Base-by-base conservation (phyloP, 2,797 vertebrate genomes). In the Chiroxiphia lanceolata region DNA sequence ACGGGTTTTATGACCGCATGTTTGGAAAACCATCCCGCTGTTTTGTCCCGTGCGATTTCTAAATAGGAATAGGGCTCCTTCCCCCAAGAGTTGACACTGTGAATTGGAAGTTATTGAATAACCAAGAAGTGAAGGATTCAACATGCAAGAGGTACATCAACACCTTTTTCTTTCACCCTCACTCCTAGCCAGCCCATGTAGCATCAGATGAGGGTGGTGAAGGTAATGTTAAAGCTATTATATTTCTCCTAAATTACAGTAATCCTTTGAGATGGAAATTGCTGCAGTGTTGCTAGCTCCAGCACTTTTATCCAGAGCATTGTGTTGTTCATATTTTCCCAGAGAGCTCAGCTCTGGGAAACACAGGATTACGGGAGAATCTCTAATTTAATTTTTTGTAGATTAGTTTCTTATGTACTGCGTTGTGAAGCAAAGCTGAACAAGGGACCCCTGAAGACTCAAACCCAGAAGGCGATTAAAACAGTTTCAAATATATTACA, bases 401-500 rank as follows among this genome's bases (percentile, higher is more conserved):
- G 87, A 75, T 75, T 3, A 67, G 33, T 82, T 92, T 88, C 57
- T 94, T 6, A 33, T 78, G 65, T 70, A 78, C 74, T 51, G 50
- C 17, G 9, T 64, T 83, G 63, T 70, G 53, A 69, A 87, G 71
- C 50, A 75, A 88, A 95, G 63, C 65, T 88, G 74, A 95, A 78
- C 50, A 47, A 89, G 60, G 27, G 54, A 81, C 92, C 72, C 83
- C 77, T 25, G 25, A 93, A 89, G 86, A 72, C 48, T 82, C 38
- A 48, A 80, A 87, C 93, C 47, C 56, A 85, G 90, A 95, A 90
- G 69, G 68, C 85, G 59, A 90, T 87, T 89, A 79, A 90, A 97
- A 48, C 74, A 48, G 70, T 82, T 70, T 70, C 44, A 80, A 80
- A 74, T 50, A 63, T 9, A 80, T 59, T 93, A 42, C 40, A 59